These are phyloP conservation scores for Xestia xanthographa DNA, from an alignment of 2,888 invertebrate species.

Conservation along the genomic window DNA sequence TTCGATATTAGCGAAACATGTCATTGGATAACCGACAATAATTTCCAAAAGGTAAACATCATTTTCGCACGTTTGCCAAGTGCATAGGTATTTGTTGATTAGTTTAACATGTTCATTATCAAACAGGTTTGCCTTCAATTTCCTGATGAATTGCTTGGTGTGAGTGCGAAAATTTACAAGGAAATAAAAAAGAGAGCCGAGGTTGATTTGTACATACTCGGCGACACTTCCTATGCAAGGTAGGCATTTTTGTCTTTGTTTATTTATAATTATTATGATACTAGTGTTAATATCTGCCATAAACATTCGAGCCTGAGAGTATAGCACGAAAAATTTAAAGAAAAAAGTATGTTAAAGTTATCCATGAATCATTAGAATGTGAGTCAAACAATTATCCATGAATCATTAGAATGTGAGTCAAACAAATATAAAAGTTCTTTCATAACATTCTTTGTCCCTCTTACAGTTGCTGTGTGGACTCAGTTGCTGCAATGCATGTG, in stretches of 20 bases:
- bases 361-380: not conserved
- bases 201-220: constrained; percentile 94
- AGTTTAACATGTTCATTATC: not conserved
- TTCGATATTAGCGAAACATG: constrained; percentile 92
- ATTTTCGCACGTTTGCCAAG: constrained; percentile 8
- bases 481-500: constrained; percentile 97
- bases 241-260: constrained; percentile 61
- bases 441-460: not conserved
- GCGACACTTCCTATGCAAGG: constrained; percentile 98
- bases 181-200: constrained; percentile 86
- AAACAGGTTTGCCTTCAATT: constrained; percentile 97
- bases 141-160: constrained; percentile 94
- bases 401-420: not conserved
- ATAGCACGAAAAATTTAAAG: not conserved
- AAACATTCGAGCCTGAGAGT: not conserved
- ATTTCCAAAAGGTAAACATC: constrained; percentile 91
- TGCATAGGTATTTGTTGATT: constrained; percentile 12
- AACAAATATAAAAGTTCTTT: not conserved
- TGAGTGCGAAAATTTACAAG: constrained; percentile 92
- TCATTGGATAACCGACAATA: constrained; percentile 93
- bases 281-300: not conserved
- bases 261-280: not conserved
- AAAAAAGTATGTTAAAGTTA: not conserved
- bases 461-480: constrained; percentile 96
- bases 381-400: not conserved